Conservation (phyloP, 2,797 vertebrate species). For the Mormyrops attenuatus region DNA sequence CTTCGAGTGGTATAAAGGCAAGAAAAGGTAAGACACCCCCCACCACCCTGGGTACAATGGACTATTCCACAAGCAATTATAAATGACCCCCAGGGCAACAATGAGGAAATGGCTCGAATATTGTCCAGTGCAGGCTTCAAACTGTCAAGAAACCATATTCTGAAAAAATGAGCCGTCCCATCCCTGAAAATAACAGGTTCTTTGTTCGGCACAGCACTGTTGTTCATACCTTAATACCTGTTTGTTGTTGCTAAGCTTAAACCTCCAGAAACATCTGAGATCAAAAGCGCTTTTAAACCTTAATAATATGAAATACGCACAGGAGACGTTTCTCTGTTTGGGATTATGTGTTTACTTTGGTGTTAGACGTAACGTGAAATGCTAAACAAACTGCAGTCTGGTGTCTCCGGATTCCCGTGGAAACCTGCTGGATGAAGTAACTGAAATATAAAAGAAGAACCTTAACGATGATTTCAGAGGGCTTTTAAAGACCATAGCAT, state of each 20-base stretch:
- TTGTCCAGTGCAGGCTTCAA: neutral
- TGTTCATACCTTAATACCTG: conserved; percentile 5
- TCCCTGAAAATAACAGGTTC: conserved; percentile 3
- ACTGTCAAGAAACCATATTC: neutral
- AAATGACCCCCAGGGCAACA: conserved; percentile 1
- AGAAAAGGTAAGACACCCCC: neutral
- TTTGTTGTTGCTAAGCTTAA: conserved; percentile 6
- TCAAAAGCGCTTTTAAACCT: conserved; percentile 9
- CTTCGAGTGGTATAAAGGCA: conserved; percentile 17
- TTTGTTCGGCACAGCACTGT: neutral
- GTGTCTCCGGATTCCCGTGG: neutral
- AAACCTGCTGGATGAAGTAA: neutral
- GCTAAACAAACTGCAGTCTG: neutral
- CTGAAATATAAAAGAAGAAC: neutral
- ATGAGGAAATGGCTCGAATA: neutral
- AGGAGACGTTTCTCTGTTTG: neutral
- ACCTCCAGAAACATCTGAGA: neutral
- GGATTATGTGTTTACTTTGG: conserved; percentile 8
- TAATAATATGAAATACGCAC: conserved; percentile 3
- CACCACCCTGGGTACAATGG: neutral
- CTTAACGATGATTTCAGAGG: neutral
- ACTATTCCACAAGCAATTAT: conserved; percentile 4
- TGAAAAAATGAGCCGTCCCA: neutral
- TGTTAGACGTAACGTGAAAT: neutral
- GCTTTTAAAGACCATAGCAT: neutral